Evolutionary conservation across 2,888 invertebrate species (phyloP), one percentile per base, ranked within the genome.

Genomic region (Mactromeris polynyma): DNA sequence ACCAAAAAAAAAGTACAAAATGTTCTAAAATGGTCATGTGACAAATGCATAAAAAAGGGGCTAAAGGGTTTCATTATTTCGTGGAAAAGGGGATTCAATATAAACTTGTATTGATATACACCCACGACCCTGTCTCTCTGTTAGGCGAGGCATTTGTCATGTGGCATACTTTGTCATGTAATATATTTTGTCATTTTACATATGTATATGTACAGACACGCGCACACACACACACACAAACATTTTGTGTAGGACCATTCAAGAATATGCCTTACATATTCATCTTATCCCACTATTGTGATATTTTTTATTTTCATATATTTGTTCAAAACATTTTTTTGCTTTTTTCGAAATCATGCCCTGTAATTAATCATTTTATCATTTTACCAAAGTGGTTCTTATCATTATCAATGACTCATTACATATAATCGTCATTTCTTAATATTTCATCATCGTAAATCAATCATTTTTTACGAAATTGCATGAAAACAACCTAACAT

Each of bases 261-360:
- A 83, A 73, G 54, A 83, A 84, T 84, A 84, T 86, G 81, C 82
- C 81, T 77, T 78, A 82, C 38, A 36, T 69, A 26, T 79, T 58
- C 82, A 79, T 82, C 33, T 42, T 64, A 83, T 83, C 78, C 84
- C 83, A 82, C 78, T 31, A 83, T 69, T 87, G 87, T 87, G 87
- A 87, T 87, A 87, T 83, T 87, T 87, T 86, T 83, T 83, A 78
- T 78, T 83, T 83, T 80, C 80, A 83, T 87, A 83, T 78, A 83
- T 80, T 78, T 46, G 36, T 82, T 40, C 80, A 54, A 73, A 83
- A 64, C 79, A 64, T 69, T 81, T 81, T 80, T 31, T 26, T 54
- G n/a, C 36, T 31, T 81, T 31, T 31, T 31, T 51, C 2, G 51
- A 83, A 84, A 78, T 78, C 84, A 78, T 84, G 84, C 38, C 81